A percentile compares a stretch with the other conserved stretches of the same genome.
Conservation (phyloP, 2,888 invertebrate species). For the Oligia fasciuncula region DNA sequence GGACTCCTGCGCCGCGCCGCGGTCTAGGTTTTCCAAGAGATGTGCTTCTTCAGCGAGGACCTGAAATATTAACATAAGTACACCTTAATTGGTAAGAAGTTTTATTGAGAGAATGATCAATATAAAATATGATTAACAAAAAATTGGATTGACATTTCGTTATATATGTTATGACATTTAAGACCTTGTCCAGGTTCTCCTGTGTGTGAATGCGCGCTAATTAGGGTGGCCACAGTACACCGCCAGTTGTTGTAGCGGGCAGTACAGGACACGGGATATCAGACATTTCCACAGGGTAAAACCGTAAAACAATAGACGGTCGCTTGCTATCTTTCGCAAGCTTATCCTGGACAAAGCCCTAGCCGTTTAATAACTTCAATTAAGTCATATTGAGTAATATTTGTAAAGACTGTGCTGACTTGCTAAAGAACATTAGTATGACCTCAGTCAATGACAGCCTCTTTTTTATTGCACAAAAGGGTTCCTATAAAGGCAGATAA, state of each 20-base stretch:
- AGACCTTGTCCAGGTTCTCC: not conserved
- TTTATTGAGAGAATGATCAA: not conserved
- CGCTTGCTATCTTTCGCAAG: not conserved
- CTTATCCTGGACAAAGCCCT: not conserved
- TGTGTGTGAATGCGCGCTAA: not conserved
- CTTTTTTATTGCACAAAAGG: not conserved
- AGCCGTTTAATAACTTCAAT: not conserved
- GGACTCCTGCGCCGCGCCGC: constrained; percentile 94
- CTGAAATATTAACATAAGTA: constrained; percentile 79
- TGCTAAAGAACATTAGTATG: not conserved
- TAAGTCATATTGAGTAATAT: not conserved
- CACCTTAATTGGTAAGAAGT: not conserved
- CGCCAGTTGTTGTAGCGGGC: not conserved
- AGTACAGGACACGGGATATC: not conserved
- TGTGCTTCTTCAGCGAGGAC: constrained; percentile 99
- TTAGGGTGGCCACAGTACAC: not conserved
- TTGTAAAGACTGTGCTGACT: not conserved
- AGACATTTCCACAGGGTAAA: not conserved
- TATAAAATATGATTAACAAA: not conserved
- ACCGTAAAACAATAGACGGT: not conserved
- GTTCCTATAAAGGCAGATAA: not conserved
- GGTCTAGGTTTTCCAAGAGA: constrained; percentile 95
- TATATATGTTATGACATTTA: not conserved
- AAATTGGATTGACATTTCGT: not conserved
- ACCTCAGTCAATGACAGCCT: constrained; percentile 19